A percentile compares a stretch with the other conserved stretches of the same genome.
Conservation (phyloP, 2,797 vertebrate species). For the Rhinophrynus dorsalis region DNA sequence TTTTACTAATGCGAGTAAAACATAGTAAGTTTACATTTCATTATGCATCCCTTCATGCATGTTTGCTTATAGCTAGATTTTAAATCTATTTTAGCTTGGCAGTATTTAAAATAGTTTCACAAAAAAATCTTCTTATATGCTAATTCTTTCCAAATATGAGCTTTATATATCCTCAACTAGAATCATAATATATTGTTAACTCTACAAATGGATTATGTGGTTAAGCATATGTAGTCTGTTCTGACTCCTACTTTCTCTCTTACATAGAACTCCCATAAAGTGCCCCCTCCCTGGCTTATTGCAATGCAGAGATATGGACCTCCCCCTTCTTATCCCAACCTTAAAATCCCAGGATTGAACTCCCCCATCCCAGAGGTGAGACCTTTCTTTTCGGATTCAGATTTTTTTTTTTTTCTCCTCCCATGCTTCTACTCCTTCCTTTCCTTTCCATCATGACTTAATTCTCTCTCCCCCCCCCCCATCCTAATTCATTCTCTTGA, state of each 20-base stretch:
- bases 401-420: background rate
- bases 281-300: slow-evolving; percentile 91
- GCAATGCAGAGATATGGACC: slow-evolving; percentile 94
- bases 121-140: too few species aligned
- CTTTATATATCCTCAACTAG: too few species aligned
- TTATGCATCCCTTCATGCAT: too few species aligned
- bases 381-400: background rate
- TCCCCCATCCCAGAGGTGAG: slow-evolving; percentile 88
- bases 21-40: too few species aligned
- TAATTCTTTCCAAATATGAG: too few species aligned
- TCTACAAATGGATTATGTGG: too few species aligned
- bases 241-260: background rate
- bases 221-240: too few species aligned
- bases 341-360: slow-evolving; percentile 91
- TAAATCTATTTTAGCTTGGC: too few species aligned
- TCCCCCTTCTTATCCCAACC: slow-evolving; percentile 91
- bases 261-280: slow-evolving; percentile 88
- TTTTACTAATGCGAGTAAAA: too few species aligned
- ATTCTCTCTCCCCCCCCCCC: background rate
- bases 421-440: background rate
- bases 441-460: background rate
- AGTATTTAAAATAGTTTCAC: too few species aligned
- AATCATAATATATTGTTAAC: too few species aligned
- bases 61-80: too few species aligned
- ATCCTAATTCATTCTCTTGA: background rate